A percentile compares a stretch with the other conserved stretches of the same genome.
These are phyloP conservation scores for Standfussiana lucernea DNA, from an alignment of 2,888 invertebrate species.

Conservation along the genomic window DNA sequence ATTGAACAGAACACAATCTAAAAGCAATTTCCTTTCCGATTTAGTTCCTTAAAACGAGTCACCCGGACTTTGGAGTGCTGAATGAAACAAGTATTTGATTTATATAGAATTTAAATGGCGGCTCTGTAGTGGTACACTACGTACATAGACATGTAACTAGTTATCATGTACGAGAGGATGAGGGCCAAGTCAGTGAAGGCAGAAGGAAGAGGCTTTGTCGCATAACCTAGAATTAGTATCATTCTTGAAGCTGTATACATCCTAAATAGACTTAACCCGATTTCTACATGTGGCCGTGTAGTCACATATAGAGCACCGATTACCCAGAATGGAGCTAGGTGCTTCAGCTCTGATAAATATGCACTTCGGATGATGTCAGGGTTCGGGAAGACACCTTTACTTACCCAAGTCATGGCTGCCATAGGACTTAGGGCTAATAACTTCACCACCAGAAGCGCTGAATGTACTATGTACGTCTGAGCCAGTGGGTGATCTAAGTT, in stretches of 20 bases:
- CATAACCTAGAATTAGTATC: conserved; percentile 75
- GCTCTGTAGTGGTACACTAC: conserved; percentile 74
- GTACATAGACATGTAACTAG: conserved; percentile 77
- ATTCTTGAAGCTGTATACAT: conserved; percentile 72
- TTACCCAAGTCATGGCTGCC: conserved; percentile 78
- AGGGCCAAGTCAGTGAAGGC: conserved; percentile 76
- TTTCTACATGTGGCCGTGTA: conserved; percentile 65
- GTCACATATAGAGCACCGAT: conserved; percentile 78
- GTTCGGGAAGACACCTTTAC: conserved; percentile 74
- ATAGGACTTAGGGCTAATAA: conserved; percentile 76
- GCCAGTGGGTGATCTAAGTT: conserved; percentile 73
- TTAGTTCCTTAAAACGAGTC: conserved; percentile 54
- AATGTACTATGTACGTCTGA: conserved; percentile 78
- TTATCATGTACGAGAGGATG: conserved; percentile 76
- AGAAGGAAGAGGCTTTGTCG: conserved; percentile 69
- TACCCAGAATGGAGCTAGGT: conserved; percentile 80
- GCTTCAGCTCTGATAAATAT: conserved; percentile 80
- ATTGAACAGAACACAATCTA: conserved; percentile 62
- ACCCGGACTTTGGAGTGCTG: conserved; percentile 36
- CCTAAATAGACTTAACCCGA: conserved; percentile 74
- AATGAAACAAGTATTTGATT: conserved; percentile 55
- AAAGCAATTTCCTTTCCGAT: conserved; percentile 62
- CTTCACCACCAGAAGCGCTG: conserved; percentile 77
- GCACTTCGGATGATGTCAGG: conserved; percentile 74
- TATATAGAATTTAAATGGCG: conserved; percentile 61